phyloP scores from a whole-genome alignment of 2,888 invertebrate genomes.

The Troides helena region DNA sequence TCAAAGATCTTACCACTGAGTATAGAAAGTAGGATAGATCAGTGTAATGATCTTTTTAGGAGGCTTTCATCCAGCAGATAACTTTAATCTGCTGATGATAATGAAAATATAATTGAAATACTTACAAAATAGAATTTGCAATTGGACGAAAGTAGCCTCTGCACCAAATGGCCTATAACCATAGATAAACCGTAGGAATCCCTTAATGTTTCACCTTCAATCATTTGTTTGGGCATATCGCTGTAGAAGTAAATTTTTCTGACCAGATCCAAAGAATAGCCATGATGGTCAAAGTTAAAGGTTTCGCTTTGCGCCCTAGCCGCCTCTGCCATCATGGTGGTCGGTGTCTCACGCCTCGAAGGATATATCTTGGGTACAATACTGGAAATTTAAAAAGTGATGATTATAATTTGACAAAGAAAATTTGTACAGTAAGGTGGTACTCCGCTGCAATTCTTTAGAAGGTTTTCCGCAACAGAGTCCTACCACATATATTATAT shows the following conservation, averaged over 20 bases:
- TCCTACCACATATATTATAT: too few species aligned
- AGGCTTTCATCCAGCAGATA: too few species aligned
- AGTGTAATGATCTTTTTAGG: too few species aligned
- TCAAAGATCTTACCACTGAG: too few species aligned
- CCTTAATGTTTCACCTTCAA: slow-evolving; percentile 36
- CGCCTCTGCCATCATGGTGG: slow-evolving; percentile 50
- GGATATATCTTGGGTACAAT: slow-evolving; percentile 59
- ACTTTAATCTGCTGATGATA: too few species aligned
- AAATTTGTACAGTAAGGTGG: too few species aligned
- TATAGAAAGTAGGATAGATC: too few species aligned
- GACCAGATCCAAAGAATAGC: slow-evolving; percentile 54
- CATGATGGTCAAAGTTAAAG: slow-evolving; percentile 50
- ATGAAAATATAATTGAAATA: slow-evolving; percentile 29
- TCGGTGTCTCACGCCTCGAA: slow-evolving; percentile 49
- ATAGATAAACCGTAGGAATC: slow-evolving; percentile 43
- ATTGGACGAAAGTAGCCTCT: slow-evolving; percentile 79
- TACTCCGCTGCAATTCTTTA: too few species aligned
- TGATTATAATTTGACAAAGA: too few species aligned
- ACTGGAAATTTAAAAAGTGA: slow-evolving; percentile 41
- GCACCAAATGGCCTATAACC: slow-evolving; percentile 53
- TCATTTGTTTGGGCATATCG: slow-evolving; percentile 60
- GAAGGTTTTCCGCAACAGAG: too few species aligned
- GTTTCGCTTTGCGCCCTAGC: slow-evolving; percentile 51
- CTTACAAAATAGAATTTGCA: slow-evolving; percentile 85
- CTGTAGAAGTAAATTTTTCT: slow-evolving; percentile 64